Conservation (phyloP, 2,888 invertebrate genomes). For the Xestia sexstrigata region DNA sequence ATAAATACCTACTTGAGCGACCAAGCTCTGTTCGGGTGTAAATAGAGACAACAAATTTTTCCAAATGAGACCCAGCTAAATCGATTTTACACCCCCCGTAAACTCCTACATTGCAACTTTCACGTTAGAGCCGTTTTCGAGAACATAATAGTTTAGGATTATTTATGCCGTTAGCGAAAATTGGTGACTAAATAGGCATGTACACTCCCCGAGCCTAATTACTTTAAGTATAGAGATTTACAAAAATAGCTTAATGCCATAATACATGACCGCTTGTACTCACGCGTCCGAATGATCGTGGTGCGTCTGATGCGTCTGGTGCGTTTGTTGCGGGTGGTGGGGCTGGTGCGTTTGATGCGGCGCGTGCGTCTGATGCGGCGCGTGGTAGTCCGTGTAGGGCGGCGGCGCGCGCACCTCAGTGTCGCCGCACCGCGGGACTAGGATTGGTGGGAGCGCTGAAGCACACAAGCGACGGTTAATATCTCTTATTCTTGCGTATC, state of each 20-base stretch:
- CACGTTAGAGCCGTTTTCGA: too few species aligned
- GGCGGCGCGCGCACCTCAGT: conserved; percentile 86
- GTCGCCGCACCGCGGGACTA: conserved; percentile 92
- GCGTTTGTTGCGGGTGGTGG: conserved; percentile 21
- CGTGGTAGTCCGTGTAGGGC: conserved; percentile 85
- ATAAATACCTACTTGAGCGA: too few species aligned
- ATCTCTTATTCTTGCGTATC: not conserved
- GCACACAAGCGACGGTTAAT: not conserved
- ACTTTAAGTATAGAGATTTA: not conserved
- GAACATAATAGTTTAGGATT: too few species aligned
- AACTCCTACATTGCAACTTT: too few species aligned
- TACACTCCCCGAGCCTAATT: too few species aligned
- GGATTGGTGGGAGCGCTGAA: conserved; percentile 94
- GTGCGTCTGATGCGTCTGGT: conserved; percentile 72
- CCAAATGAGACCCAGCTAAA: too few species aligned
- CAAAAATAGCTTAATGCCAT: not conserved
- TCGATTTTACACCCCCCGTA: too few species aligned
- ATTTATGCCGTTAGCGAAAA: too few species aligned
- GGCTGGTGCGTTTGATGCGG: conserved; percentile 58
- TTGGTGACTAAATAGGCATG: too few species aligned
- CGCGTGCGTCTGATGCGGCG: conserved; percentile 67
- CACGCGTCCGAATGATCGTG: conserved; percentile 84
- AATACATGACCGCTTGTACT: conserved; percentile 64
- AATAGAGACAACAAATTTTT: too few species aligned
- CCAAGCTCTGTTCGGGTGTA: too few species aligned